Evolutionary conservation across 2,888 invertebrate genomes (phyloP), one percentile per base, ranked within the genome.

Genomic region (Epinotia nisella): DNA sequence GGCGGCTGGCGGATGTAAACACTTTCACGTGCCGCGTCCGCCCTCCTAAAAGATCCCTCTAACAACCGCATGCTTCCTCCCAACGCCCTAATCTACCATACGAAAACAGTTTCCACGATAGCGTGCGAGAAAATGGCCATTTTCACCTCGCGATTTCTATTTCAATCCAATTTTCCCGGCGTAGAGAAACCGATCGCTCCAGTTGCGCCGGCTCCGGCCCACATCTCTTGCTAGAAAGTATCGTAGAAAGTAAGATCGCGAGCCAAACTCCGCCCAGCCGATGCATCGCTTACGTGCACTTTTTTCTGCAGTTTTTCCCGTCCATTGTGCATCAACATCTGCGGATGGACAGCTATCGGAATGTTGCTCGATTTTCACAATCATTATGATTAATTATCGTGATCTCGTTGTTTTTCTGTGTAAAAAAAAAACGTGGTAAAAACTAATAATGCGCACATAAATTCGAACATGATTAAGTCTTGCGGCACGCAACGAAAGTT

Each of bases 171-270:
- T 93, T 93, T 92, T 92, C 92, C 91, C 91, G 88, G 85, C 90
- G 89, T 87, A 87, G 92, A 90, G 93, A 93, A 92, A 93, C 91
- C 91, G 90, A 92, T 91, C 90, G 93, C 91, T 92, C 93, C 83
- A 92, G 90, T 93, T 92, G 91, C 89, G 88, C 85, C 83, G 85
- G 82, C 88, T 82, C 81, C 90, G 92, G 89, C 92, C 92, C 91
- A 93, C 91, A 93, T 93, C 92, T 92, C 91, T 90, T 87, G 89
- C 92, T 93, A 93, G 93, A 93, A 93, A 93, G 93, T 93, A 90
- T 91, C 83, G 87, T 93, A 92, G 93, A 93, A 93, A 93, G 93
- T 93, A 93, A 93, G 89, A 92, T 90, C 89, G 89, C 83, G 83
- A 86, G 83, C 82, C 85, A 85, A 87, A 89, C 90, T 89, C 85